A percentile compares a stretch with the other conserved stretches of the same genome.
Conservation (phyloP, 2,113 vertebrate species). For the Danionella cerebrum region DNA sequence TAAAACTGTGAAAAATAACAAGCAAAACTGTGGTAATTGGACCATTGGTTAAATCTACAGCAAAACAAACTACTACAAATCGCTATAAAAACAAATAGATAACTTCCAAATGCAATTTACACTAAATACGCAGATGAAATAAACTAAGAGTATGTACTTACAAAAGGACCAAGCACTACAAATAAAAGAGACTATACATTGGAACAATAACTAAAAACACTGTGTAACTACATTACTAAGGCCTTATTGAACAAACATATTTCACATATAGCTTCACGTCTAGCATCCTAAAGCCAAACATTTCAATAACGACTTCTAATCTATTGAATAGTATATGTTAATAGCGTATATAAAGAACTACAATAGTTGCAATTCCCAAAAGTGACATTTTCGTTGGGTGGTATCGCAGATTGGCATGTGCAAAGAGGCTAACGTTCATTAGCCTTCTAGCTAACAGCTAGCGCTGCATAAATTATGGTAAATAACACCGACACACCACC, state of each 20-base stretch:
- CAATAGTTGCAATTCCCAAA: background rate
- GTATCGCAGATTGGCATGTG: background rate
- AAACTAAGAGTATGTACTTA: too few relatives aligned
- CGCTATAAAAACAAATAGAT: too few relatives aligned
- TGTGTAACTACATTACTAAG: background rate
- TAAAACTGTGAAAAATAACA: too few relatives aligned
- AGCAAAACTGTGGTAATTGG: too few relatives aligned
- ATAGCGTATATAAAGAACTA: background rate
- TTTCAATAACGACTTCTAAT: background rate
- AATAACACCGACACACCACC: slow-evolving; percentile 23
- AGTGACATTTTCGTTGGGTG: background rate
- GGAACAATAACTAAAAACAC: too few relatives aligned
- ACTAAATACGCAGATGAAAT: too few relatives aligned
- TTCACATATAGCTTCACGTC: background rate
- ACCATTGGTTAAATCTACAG: too few relatives aligned
- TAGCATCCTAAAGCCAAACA: background rate
- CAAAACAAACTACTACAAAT: too few relatives aligned
- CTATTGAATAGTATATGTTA: background rate
- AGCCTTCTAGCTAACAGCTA: slow-evolving; percentile 38
- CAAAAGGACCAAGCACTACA: too few relatives aligned
- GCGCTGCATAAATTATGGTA: background rate
- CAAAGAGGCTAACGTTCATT: slow-evolving; percentile 40
- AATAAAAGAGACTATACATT: too few relatives aligned
- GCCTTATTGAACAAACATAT: background rate
- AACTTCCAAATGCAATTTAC: too few relatives aligned